Evolutionary conservation across 2,113 vertebrate genomes (phyloP).

Genomic region (Marmota monax): DNA sequence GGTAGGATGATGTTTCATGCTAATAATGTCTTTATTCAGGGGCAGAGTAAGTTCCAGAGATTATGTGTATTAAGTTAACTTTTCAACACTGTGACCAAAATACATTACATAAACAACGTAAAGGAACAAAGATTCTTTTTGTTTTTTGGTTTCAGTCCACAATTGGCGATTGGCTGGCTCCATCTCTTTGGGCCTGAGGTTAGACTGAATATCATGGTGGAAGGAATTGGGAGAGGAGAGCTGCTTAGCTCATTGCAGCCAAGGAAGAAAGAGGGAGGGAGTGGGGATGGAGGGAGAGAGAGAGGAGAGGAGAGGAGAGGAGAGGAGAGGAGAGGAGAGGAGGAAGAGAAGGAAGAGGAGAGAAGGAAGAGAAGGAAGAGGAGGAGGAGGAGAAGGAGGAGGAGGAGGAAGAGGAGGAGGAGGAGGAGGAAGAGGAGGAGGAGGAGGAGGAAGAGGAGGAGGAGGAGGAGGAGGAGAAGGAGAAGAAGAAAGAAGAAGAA

Average conservation of each 20-base stretch:
- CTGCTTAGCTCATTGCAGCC: neutral
- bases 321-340: neutral
- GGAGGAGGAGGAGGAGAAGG: no score
- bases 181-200: neutral
- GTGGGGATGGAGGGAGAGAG: no score
- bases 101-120: neutral
- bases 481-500: no score
- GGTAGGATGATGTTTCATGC: neutral
- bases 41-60: neutral
- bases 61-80: neutral
- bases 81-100: neutral
- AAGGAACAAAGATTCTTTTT: neutral
- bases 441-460: no score
- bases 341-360: no score
- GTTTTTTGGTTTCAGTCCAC: neutral
- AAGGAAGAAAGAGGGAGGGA: neutral
- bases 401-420: neutral
- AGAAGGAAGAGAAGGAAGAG: no score
- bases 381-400: fast-evolving
- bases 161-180: neutral
- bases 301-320: no score
- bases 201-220: neutral
- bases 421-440: no score
- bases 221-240: neutral
- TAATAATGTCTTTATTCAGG: neutral